These are phyloP conservation scores for Ciconia maguari DNA, from an alignment of 2,113 vertebrate species.

Conservation along the genomic window DNA sequence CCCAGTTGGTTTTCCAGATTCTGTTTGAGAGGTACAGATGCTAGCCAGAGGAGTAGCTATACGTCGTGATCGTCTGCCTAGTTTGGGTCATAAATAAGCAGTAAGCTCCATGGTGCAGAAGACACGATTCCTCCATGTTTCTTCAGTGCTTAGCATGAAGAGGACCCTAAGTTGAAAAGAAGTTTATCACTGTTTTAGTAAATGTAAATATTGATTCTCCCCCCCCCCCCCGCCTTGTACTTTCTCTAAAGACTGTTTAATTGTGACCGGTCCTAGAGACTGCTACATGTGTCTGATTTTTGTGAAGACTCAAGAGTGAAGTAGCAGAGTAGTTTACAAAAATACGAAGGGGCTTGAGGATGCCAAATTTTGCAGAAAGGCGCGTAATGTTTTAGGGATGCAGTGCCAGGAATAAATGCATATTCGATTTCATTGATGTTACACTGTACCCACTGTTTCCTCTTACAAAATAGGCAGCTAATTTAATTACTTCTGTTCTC, in stretches of 20 bases:
- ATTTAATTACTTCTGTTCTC: not conserved
- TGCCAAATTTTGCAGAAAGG: not conserved
- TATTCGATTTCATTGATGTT: not conserved
- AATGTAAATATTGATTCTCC: not conserved
- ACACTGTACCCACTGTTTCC: not conserved
- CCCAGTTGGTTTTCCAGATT: not conserved
- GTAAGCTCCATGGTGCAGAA: not conserved
- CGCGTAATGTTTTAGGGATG: not conserved
- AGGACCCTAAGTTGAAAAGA: not conserved
- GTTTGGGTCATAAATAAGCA: too few species aligned
- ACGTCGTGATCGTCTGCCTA: rapidly evolving
- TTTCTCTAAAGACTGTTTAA: not conserved
- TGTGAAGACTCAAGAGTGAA: not conserved
- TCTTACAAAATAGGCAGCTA: not conserved
- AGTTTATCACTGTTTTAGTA: not conserved
- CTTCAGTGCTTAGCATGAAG: not conserved
- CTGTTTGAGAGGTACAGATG: rapidly evolving
- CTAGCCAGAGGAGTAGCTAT: not conserved
- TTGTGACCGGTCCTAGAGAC: not conserved
- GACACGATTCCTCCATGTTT: rapidly evolving
- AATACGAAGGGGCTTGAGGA: rapidly evolving
- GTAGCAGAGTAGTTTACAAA: not conserved
- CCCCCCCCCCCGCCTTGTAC: too few species aligned
- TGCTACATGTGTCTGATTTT: rapidly evolving
- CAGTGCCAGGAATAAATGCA: not conserved